These are phyloP conservation scores for Mesorhabditis belari DNA, from an alignment of 2,888 invertebrate species.

Conservation along the genomic window DNA sequence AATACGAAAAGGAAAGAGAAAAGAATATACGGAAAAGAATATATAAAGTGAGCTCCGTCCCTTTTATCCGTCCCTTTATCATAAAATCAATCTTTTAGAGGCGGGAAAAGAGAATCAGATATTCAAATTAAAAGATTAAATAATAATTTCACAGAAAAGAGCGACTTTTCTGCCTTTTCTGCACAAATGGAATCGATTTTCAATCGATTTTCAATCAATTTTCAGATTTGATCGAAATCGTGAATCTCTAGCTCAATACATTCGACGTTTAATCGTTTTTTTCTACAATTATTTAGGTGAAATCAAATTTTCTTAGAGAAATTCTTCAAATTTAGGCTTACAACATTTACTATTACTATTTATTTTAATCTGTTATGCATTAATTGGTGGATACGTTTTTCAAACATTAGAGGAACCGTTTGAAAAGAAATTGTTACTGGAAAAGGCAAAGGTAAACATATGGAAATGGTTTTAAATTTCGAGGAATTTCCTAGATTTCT, in stretches of 20 bases:
- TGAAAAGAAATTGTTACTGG: too few relatives aligned
- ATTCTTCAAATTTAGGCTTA: slow-evolving; percentile 7
- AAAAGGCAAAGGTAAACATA: slow-evolving; percentile 3
- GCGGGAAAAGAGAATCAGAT: too few relatives aligned
- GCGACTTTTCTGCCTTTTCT: not conserved
- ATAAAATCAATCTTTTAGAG: too few relatives aligned
- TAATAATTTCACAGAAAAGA: too few relatives aligned
- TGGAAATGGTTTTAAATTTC: not conserved
- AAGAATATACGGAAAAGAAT: too few relatives aligned
- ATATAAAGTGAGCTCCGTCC: too few relatives aligned
- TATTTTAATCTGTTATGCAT: slow-evolving; percentile 15
- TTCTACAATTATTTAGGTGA: not conserved
- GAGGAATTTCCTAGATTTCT: not conserved
- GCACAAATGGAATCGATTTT: too few relatives aligned
- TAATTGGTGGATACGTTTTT: slow-evolving; percentile 18
- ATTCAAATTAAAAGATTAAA: too few relatives aligned
- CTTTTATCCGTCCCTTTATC: too few relatives aligned
- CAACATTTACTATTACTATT: slow-evolving; percentile 11
- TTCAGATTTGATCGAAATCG: not conserved
- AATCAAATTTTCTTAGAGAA: too few relatives aligned
- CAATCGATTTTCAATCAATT: too few relatives aligned
- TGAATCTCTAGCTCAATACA: not conserved
- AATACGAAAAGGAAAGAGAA: too few relatives aligned
- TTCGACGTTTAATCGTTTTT: not conserved
- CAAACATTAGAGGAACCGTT: slow-evolving; percentile 10